These are phyloP conservation scores for Clarias platycephalus DNA, from an alignment of 2,797 vertebrate genomes.

Conservation along the genomic window DNA sequence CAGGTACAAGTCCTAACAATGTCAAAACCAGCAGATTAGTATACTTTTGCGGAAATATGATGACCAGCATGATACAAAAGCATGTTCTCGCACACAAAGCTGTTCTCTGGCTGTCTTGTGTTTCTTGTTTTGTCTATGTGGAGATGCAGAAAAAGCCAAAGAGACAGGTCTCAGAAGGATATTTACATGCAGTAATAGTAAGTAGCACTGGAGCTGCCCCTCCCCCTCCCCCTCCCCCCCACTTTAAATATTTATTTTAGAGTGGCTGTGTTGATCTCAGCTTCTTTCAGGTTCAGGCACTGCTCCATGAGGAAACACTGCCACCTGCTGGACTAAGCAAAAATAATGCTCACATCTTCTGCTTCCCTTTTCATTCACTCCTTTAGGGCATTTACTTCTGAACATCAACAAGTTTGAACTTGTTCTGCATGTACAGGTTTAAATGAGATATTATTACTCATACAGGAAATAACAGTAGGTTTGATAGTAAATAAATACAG, in stretches of 20 bases:
- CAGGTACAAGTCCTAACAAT: neutral
- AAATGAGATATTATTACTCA: neutral
- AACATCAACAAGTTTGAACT: neutral
- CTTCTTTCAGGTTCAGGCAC: constrained; percentile 37
- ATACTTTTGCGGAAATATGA: neutral
- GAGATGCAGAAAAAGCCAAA: neutral
- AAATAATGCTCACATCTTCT: neutral
- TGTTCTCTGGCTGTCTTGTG: neutral
- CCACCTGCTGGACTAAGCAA: constrained; percentile 51
- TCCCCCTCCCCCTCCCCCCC: too few species aligned
- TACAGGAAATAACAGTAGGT: neutral
- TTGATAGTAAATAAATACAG: neutral
- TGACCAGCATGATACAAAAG: neutral
- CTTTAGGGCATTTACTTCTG: neutral
- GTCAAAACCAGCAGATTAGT: neutral
- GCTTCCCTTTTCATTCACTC: neutral
- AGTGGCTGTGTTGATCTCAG: neutral
- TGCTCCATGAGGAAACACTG: constrained; percentile 57
- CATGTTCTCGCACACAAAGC: neutral
- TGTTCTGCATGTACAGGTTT: neutral
- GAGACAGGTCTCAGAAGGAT: neutral
- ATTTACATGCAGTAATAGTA: neutral
- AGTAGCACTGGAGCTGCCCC: neutral
- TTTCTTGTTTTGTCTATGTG: neutral
- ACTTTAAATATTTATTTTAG: neutral